A percentile compares a stretch with the other conserved stretches of the same genome.
phyloP scores from a whole-genome alignment of 2,888 invertebrate genomes.

The Ennomos erosarius region DNA sequence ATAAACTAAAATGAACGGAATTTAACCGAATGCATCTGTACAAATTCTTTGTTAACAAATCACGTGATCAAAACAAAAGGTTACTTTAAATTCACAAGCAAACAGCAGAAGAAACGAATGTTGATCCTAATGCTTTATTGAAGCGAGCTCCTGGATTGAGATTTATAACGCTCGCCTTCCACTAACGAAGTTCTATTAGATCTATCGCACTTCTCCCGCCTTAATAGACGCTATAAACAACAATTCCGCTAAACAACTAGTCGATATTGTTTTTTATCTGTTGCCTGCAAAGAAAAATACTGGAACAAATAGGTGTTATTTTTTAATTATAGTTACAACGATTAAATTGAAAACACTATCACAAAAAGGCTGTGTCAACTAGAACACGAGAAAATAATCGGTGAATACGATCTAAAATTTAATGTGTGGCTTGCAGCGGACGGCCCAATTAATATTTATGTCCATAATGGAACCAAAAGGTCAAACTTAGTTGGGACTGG shows the following conservation, averaged over 20 bases:
- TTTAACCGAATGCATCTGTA: too few relatives aligned
- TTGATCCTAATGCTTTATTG: constrained; percentile 56
- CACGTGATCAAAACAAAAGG: constrained; percentile 4
- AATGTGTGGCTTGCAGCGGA: constrained; percentile 6
- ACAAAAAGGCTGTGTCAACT: too few relatives aligned
- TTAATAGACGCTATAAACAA: constrained; percentile 60
- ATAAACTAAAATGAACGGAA: too few relatives aligned
- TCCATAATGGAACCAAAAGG: constrained; percentile 23
- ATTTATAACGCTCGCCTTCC: constrained; percentile 58
- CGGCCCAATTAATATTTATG: constrained; percentile 19
- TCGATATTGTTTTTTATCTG: constrained; percentile 42
- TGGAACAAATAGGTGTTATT: too few relatives aligned
- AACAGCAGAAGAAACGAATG: constrained; percentile 35
- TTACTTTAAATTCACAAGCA: constrained; percentile 20
- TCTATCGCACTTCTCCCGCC: constrained; percentile 52
- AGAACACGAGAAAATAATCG: background rate
- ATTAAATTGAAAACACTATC: too few relatives aligned
- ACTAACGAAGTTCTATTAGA: constrained; percentile 65
- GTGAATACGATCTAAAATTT: constrained; percentile 15
- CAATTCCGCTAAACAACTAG: constrained; percentile 51
- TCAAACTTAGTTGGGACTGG: constrained; percentile 24
- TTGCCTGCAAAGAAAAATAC: constrained; percentile 4
- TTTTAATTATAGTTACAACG: too few relatives aligned
- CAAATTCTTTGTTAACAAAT: background rate
- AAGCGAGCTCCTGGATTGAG: constrained; percentile 55